phyloP scores from a whole-genome alignment of 2,797 vertebrate species.

The Falco naumanni region DNA sequence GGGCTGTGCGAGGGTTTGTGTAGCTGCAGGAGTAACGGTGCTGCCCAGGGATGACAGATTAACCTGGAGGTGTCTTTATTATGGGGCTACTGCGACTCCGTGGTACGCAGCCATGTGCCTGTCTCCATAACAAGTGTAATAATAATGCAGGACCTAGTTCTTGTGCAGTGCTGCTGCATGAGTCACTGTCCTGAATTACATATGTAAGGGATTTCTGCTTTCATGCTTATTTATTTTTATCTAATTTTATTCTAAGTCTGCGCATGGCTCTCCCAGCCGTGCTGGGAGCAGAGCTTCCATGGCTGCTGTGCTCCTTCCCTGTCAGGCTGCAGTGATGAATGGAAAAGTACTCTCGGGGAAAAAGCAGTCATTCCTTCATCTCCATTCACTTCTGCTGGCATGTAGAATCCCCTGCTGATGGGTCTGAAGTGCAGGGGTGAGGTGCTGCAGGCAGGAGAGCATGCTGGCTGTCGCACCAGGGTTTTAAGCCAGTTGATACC shows the following conservation, averaged over 20 bases:
- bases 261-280: neutral
- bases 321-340: rapidly evolving
- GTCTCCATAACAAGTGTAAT: neutral
- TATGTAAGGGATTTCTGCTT: neutral
- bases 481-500: neutral
- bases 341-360: neutral
- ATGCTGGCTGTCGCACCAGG: neutral
- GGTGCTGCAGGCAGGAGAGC: neutral
- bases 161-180: neutral
- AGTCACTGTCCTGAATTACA: neutral
- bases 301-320: neutral
- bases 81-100: rapidly evolving
- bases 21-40: neutral
- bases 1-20: neutral
- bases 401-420: neutral
- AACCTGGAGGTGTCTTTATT: neutral
- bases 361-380: neutral
- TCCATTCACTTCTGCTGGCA: neutral
- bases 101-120: neutral
- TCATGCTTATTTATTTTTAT: neutral
- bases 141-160: neutral
- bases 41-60: rapidly evolving
- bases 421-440: neutral
- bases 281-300: neutral
- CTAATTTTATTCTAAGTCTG: neutral